These are phyloP conservation scores for Diacarnus erythraeanus DNA, from an alignment of 37 sponge, comb jelly and placozoan genomes.

Conservation along the genomic window DNA sequence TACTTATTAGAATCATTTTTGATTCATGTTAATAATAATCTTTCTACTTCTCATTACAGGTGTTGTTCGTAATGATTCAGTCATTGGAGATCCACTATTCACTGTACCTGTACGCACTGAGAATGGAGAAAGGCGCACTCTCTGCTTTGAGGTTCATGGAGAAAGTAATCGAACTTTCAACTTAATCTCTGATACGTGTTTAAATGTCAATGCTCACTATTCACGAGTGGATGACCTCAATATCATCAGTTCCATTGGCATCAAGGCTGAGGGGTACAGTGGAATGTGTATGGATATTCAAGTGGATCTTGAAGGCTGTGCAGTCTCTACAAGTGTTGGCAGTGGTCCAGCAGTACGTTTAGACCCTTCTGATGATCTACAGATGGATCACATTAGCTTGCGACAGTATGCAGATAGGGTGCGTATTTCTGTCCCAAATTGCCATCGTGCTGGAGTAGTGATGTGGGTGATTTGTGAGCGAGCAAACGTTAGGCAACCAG, in stretches of 20 bases:
- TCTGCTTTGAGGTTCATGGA: conserved; percentile 76
- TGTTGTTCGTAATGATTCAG: conserved; percentile 36
- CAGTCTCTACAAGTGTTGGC: neutral
- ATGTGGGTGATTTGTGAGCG: conserved; percentile 71
- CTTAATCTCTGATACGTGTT: conserved; percentile 64
- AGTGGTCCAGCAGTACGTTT: neutral
- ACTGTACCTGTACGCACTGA: conserved; percentile 31
- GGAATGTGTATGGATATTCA: conserved; percentile 30
- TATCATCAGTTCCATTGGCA: conserved; percentile 51
- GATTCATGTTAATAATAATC: neutral
- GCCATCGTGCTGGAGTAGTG: conserved; percentile 56
- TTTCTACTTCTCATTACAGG: conserved; percentile 1
- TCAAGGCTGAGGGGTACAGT: conserved; percentile 33
- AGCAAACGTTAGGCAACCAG: neutral
- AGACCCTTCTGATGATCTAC: neutral
- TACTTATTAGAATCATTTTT: neutral
- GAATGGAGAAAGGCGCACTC: neutral
- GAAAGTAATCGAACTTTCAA: conserved; percentile 28
- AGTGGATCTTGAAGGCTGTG: conserved; percentile 56
- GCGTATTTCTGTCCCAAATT: conserved; percentile 73
- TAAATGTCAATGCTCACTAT: conserved; percentile 62
- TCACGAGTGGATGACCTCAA: conserved; percentile 47
- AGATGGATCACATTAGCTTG: conserved; percentile 11
- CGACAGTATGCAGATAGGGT: conserved; percentile 23
- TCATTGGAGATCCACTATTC: conserved; percentile 61